Base-by-base conservation (phyloP, 1,140 invertebrate genomes). In the Megalopta genalis region DNA sequence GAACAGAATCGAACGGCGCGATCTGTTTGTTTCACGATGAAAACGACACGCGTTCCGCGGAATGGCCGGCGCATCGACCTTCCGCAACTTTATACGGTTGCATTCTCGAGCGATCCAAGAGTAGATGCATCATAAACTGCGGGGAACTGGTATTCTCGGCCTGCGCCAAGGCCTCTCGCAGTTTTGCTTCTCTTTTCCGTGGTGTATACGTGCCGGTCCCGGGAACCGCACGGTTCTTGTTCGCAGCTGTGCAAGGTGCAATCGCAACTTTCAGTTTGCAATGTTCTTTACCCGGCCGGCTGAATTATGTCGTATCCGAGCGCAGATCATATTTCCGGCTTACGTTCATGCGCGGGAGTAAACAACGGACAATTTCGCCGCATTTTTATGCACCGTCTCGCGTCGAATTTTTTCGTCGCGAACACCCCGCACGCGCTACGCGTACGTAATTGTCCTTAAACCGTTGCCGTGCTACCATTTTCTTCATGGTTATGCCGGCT, bases 221-320 rank as follows among this genome's bases (percentile, higher is more conserved):
- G n/a, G 25, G 37, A 69, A 69, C 39, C 39, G 16, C 54, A 62
- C 9, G 8, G 37, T 60, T 65, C 16, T 12, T 54, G 46, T 0
- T 7, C 25, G 8, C 14, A 21, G 8, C 0, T 21, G 27, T 32
- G 42, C 14, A 54, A 46, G 37, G 25, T 21, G 23, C 39, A 69
- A 69, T 68, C n/a, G 1, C 39, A 46, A 69, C 2, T 60, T 49
- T 57, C 54, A 76, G 25, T 76, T 76, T 68, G 10, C 49, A 27
- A 14, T 37, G 6, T 32, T 32, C 60, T 66, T 69, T 60, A 23
- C 21, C 32, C 10, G 16, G 18, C 1, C 66, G 49, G 25, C 1
- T 46, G 67, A 59, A 46, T 73, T 64, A 52, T 18, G 21, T 52
- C 12, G 21, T 27, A n/a, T 62, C 39, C 23, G 42, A 39, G 21